Conservation (phyloP, 2,797 vertebrate genomes). For the Naso thynnoides region DNA sequence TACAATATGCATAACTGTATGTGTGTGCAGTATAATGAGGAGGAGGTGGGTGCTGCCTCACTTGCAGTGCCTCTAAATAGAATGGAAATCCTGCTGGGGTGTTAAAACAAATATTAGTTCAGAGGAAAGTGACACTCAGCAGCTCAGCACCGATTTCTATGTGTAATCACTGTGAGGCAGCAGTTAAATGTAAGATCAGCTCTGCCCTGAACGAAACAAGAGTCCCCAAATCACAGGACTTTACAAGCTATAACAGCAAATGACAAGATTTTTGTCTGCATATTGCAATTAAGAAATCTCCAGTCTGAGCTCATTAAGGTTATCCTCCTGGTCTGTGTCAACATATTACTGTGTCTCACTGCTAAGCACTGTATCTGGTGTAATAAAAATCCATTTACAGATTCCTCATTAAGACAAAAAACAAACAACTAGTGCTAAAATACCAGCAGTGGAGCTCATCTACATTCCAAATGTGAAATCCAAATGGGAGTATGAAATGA, state of each 20-base stretch:
- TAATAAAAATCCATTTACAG: conserved; percentile 62
- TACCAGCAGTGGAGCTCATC: conserved; percentile 67
- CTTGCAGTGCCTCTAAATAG: conserved; percentile 46
- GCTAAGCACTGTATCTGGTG: conserved; percentile 50
- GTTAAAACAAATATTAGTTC: conserved; percentile 57
- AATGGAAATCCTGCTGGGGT: conserved; percentile 45
- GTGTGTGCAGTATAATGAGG: conserved; percentile 14
- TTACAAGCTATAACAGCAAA: conserved; percentile 49
- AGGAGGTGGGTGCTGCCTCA: conserved; percentile 26
- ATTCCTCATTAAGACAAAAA: conserved; percentile 77
- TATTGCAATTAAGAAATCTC: conserved; percentile 53
- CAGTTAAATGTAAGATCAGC: conserved; percentile 33
- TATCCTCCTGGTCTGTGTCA: conserved; percentile 58
- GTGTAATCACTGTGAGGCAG: conserved; percentile 22
- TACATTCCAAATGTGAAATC: conserved; percentile 72
- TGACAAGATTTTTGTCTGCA: conserved; percentile 49
- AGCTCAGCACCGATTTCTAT: conserved; percentile 32
- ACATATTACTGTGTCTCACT: conserved; percentile 52
- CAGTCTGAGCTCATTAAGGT: conserved; percentile 64
- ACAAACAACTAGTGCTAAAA: conserved; percentile 67
- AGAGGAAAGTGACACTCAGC: conserved; percentile 36
- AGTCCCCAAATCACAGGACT: conserved; percentile 48
- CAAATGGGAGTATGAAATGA: conserved; percentile 76
- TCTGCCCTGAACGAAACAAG: conserved; percentile 27
- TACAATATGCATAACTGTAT: not conserved